A percentile compares a stretch with the other conserved stretches of the same genome.
Evolutionary conservation across 1,140 invertebrate species (phyloP).

Genomic region (Lasaia peninsularis): DNA sequence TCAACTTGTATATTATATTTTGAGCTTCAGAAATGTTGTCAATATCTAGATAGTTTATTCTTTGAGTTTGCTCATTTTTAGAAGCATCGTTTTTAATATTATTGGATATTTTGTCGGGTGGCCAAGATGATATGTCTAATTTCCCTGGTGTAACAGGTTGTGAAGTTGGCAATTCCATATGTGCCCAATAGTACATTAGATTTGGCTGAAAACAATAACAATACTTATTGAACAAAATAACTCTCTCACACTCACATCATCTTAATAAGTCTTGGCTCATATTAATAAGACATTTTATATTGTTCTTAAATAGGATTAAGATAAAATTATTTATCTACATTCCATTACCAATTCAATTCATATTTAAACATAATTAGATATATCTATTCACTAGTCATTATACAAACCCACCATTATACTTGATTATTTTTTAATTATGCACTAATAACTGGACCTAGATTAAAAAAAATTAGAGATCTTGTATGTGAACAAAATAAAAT

Average conservation of each 20-base stretch:
- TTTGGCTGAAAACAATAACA: slow-evolving; percentile 82
- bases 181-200: slow-evolving; percentile 92
- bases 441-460: too few species aligned
- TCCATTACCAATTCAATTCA: too few species aligned
- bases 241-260: not conserved
- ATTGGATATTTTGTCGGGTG: slow-evolving; percentile 46
- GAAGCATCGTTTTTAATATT: slow-evolving; percentile 15
- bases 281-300: too few species aligned
- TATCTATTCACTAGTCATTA: too few species aligned
- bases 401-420: too few species aligned
- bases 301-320: too few species aligned
- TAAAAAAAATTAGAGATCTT: too few species aligned
- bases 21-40: slow-evolving; percentile 62
- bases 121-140: slow-evolving; percentile 64
- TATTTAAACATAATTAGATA: too few species aligned
- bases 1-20: slow-evolving; percentile 38
- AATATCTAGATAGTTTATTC: slow-evolving; percentile 61
- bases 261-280: too few species aligned
- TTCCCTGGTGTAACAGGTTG: slow-evolving; percentile 84
- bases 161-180: slow-evolving; percentile 83
- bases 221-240: not conserved
- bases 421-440: too few species aligned
- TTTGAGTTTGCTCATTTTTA: slow-evolving; percentile 32
- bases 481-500: too few species aligned
- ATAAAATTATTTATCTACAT: too few species aligned